Conservation (phyloP, 2,113 vertebrate genomes). For the Sorex araneus region DNA sequence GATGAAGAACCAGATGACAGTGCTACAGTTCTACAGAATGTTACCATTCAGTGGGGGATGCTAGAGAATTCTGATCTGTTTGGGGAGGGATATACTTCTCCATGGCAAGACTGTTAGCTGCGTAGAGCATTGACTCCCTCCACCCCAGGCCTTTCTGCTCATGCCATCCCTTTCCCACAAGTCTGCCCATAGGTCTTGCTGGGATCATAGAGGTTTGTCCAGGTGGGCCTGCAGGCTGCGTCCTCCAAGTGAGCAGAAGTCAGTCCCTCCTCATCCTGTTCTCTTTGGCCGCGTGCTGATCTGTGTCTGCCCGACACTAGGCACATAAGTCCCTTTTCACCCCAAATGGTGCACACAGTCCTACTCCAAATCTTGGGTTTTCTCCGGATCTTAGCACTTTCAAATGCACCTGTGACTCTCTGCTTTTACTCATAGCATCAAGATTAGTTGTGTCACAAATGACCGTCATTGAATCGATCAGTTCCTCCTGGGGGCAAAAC, state of each 20-base stretch:
- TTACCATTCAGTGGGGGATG: background rate
- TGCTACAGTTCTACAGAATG: no score
- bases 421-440: background rate
- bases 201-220: background rate
- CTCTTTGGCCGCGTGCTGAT: background rate
- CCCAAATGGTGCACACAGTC: background rate
- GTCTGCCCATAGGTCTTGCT: accelerated
- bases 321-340: background rate
- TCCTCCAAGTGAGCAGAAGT: background rate
- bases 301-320: background rate
- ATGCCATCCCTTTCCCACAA: no score
- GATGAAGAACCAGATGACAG: no score
- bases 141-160: no score
- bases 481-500: no score
- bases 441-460: background rate
- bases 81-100: background rate
- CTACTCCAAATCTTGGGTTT: background rate
- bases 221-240: accelerated
- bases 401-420: background rate
- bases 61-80: background rate
- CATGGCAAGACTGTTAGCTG: background rate
- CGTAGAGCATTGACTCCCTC: background rate
- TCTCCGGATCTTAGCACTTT: background rate
- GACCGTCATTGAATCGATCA: no score
- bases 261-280: background rate